Evolutionary conservation across 2,113 vertebrate species (phyloP), one percentile per base, ranked within the genome.

Genomic region (Actinemys pallida): DNA sequence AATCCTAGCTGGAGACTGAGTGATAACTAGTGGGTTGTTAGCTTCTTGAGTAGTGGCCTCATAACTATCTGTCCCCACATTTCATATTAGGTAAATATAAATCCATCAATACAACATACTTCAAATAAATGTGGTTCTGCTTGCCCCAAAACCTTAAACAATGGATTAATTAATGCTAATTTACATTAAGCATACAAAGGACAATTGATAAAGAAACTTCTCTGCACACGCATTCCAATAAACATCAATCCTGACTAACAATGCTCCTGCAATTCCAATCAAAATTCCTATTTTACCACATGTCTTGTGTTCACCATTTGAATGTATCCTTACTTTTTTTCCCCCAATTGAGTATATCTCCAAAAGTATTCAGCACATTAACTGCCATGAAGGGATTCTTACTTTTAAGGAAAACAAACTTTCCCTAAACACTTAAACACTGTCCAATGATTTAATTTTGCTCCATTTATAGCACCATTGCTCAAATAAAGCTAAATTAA

Each of bases 301-400:
- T 1, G 9, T 19, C n/a, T 50, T 27, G 22, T 19, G 11, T 57
- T 87, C 86, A 35, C 24, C 16, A 91, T 39, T n/a, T 47, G 88
- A 94, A 87, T 1, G 1, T n/a, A 93, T 54, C 16, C 31, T 69
- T 50, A 90, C 39, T 65, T 76, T 45, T 53, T 90, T 81, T 72
- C 0, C 1, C 1, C 0, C n/a, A 76, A 16, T 35, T 90, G 72
- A 76, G 20, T 25, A 47, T 4, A 25, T 83, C 35, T 78, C 78
- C 1, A 1, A 14, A 94, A 92, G 10, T 1, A 1, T 86, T 80
- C 45, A 84, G 81, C 50, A 87, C 35, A 95, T 10, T 8, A 90
- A 81, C 49, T 24, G 8, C 4, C 39, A 22, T 42, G 8, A 39
- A 24, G n/a, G 69, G 69, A 62, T 62, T 20, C 69, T 42, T 42